Conservation (phyloP, 2,797 vertebrate species). For the Mormyrops boulengeri region DNA sequence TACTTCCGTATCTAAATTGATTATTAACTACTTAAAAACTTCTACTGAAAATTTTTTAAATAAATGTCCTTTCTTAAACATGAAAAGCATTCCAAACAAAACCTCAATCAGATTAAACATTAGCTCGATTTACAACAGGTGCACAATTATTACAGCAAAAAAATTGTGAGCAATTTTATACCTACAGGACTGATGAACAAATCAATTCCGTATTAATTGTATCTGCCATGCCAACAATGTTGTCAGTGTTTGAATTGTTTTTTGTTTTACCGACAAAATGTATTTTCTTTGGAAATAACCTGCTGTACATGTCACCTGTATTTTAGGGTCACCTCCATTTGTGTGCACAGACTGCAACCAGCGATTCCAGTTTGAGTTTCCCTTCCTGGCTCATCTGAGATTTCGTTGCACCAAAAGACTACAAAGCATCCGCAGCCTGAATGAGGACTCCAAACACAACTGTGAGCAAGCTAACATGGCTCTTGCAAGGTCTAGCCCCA, state of each 20-base stretch:
- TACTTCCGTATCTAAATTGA: background rate
- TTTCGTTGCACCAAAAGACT: conserved; percentile 92
- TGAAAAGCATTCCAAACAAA: background rate
- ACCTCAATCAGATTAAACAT: background rate
- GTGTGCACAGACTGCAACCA: conserved; percentile 88
- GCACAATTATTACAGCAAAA: background rate
- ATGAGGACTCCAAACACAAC: conserved; percentile 62
- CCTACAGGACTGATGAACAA: background rate
- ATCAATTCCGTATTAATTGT: background rate
- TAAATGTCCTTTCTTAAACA: background rate
- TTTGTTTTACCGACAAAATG: background rate
- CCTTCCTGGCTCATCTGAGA: conserved; percentile 81
- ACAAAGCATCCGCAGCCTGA: conserved; percentile 56
- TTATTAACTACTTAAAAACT: background rate
- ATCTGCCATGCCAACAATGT: background rate
- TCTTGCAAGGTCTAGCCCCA: conserved; percentile 54
- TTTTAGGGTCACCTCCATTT: conserved; percentile 70
- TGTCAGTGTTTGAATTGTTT: background rate
- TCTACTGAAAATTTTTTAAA: background rate
- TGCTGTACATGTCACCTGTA: background rate
- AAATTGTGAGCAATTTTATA: background rate
- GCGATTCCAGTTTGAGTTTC: conserved; percentile 91
- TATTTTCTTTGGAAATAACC: background rate
- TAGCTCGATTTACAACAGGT: background rate
- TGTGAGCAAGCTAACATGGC: conserved; percentile 39